Base-by-base conservation (phyloP, 2,888 invertebrate species). In the Yponomeuta plumbellus region DNA sequence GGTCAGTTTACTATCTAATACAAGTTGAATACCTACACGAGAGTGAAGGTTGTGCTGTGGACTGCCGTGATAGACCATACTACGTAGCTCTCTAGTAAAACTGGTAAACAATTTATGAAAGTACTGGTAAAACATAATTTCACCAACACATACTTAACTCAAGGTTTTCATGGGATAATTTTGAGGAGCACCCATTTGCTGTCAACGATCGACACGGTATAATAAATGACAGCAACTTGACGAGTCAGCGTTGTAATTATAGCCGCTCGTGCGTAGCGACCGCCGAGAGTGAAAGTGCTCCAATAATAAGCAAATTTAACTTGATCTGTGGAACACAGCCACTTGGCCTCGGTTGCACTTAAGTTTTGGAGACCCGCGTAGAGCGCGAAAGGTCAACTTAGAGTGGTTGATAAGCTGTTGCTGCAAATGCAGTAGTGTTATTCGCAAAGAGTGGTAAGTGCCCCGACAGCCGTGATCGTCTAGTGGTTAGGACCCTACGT, bases 401-500 rank as follows among this genome's bases (percentile, higher is more conserved):
- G 13, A 17, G 17, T 52, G 44, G 44, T 52, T 13, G 44, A 17
- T 52, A 3, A 13, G 17, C 44, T 0, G 13, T 52, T 52, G 44
- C 44, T 13, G 44, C 44, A 52, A 52, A 52, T 52, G 44, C 17
- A 52, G 44, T 52, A 17, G 44, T 52, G 44, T 52, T 52, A 52
- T 52, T 52, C 44, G 44, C 5, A 5, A 52, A 17, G 17, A 8
- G 10, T 52, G 44, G 22, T 26, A 63, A 17, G 39, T 39, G 63
- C 63, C 22, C 40, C 63, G 63, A 58, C 77, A 92, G 93, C 93
- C 93, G 93, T 93, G 93, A 93, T 94, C 93, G 93, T 94, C 93
- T 93, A 94, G 94, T 94, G 93, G 93, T 94, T 93, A 93, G 93
- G 92, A 93, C 93, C 91, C 92, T 92, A 93, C 93, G 93, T 93